Conservation (phyloP, 2,888 invertebrate species). For the Uropetala carovei region DNA sequence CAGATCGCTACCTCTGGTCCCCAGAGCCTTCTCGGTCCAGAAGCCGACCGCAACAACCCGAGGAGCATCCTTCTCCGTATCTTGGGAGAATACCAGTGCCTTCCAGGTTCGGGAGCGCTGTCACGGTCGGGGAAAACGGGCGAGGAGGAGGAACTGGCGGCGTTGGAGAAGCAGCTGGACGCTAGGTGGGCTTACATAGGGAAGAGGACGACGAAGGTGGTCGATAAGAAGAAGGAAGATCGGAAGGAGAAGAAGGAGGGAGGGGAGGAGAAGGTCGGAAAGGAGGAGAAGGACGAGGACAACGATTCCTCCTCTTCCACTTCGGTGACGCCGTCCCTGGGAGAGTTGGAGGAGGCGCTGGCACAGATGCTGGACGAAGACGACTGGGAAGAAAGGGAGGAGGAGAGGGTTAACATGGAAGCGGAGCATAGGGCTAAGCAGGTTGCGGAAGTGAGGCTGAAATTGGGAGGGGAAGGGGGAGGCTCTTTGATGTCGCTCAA, state of each 20-base stretch:
- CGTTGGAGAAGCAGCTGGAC: neutral
- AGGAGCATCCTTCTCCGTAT: neutral
- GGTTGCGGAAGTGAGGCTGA: neutral
- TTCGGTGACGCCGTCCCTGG: conserved; percentile 37
- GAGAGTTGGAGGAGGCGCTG: conserved; percentile 54
- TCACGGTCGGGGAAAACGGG: neutral
- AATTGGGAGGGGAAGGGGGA: neutral
- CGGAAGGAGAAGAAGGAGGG: no score
- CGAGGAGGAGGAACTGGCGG: neutral
- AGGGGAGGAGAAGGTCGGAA: neutral
- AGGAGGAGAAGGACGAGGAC: neutral
- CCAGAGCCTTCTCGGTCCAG: neutral
- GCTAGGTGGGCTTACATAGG: neutral
- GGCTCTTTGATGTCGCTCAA: neutral
- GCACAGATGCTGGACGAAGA: conserved; percentile 58
- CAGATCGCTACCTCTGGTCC: neutral
- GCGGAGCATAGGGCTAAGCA: neutral
- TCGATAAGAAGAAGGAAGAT: neutral
- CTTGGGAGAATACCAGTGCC: neutral
- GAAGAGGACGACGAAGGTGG: neutral
- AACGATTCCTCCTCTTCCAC: neutral
- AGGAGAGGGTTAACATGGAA: neutral
- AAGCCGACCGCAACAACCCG: neutral
- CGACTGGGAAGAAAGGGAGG: conserved; percentile 40
- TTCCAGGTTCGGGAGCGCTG: neutral